Base-by-base conservation (phyloP, 2,113 vertebrate species). In the Paratilapia polleni region DNA sequence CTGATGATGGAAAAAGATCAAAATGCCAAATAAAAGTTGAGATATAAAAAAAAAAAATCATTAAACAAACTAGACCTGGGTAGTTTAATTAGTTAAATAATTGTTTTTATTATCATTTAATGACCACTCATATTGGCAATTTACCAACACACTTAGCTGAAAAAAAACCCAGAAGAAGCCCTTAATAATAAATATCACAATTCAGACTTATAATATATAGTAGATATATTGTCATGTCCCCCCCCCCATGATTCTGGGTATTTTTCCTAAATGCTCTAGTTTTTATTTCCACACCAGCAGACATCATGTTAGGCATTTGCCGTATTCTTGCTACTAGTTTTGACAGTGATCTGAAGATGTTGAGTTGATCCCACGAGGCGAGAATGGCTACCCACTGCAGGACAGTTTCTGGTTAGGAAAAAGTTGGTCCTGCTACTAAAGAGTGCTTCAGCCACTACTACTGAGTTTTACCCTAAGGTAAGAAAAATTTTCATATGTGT, bases 401-500 rank as follows among this genome's bases (percentile, higher is more conserved):
- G 54, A 74, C 54, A 80, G 10, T 70, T 61, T 59, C 36, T 60
- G 31, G 13, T 82, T 57, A 1, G 4, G 47, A 14, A 49, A 81
- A 41, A 73, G 68, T 73, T n/a, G 52, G 4, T 43, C n/a, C 13
- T 80, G n/a, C 22, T 19, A 28, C 5, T 59, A 31, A 20, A 2
- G 79, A 79, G 26, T 6, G 2, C 5, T 62, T 52, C 19, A 68
- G n/a, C 28, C 14, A 28, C 19, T 22, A 22, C 31, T 28, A 24
- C 38, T 84, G 76, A 78, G 68, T 76, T 60, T 75, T 43, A 61
- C 28, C 19, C 24, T 36, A 17, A 77, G 54, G 62, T 81, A 66
- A 84, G 41, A 31, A 52, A 68, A 38, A 41, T 74, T 59, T 82
- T 87, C 41, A 74, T 54, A n/a, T 75, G 57, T 56, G 31, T 85